These are phyloP conservation scores for Tipula unca DNA, from an alignment of 2,888 invertebrate species.

Conservation along the genomic window DNA sequence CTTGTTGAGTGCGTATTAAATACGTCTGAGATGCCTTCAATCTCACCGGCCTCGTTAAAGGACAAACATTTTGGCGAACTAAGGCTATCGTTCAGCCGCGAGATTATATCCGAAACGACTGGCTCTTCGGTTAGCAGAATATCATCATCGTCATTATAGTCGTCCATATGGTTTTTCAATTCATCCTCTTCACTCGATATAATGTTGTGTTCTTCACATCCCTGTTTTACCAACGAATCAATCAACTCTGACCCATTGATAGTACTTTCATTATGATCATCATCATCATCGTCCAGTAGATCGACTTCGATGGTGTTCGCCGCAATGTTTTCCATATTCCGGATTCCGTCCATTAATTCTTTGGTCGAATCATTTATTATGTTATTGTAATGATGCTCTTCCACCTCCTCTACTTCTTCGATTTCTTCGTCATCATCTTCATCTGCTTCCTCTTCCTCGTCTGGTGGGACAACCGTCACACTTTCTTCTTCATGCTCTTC, in stretches of 20 bases:
- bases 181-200: slow-evolving; percentile 43
- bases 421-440: slow-evolving; percentile 8
- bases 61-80: slow-evolving; percentile 39
- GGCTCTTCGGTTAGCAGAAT: slow-evolving; percentile 44
- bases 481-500: slow-evolving; percentile 30
- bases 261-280: slow-evolving; percentile 31
- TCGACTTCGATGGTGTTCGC: slow-evolving; percentile 9
- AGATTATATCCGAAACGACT: slow-evolving; percentile 50
- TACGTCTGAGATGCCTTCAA: slow-evolving; percentile 37
- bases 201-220: slow-evolving; percentile 52
- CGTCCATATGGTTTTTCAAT: slow-evolving; percentile 32
- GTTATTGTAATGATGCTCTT: slow-evolving; percentile 9
- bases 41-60: slow-evolving; percentile 41
- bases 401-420: background rate
- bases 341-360: slow-evolving; percentile 23
- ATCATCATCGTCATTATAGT: slow-evolving; percentile 46
- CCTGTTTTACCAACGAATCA: slow-evolving; percentile 52
- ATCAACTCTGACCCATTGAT: slow-evolving; percentile 44
- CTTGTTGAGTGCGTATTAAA: slow-evolving; percentile 25
- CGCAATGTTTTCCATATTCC: slow-evolving; percentile 19
- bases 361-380: slow-evolving; percentile 21
- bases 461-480: background rate
- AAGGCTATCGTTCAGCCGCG: slow-evolving; percentile 54
- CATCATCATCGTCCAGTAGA: slow-evolving; percentile 27
- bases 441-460: background rate